Base-by-base conservation (phyloP, 2,113 vertebrate genomes). In the Myotis yumanensis region DNA sequence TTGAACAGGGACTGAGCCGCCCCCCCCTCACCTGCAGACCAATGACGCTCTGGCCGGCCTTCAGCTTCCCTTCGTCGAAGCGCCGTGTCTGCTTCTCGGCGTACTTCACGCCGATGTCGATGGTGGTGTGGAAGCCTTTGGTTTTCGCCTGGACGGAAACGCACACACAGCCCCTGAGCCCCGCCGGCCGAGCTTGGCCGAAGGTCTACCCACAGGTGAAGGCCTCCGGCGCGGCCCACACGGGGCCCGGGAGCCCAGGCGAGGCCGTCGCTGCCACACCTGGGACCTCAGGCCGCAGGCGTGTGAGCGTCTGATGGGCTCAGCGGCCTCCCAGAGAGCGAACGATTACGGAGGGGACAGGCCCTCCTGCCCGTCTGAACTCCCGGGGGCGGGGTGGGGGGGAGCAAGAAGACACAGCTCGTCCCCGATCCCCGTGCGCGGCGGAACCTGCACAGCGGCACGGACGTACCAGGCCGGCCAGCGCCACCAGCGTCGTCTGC, bases 1-100 rank as follows among this genome's bases (percentile, higher is more conserved):
- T 4, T 51, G 51, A 0, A 16, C 48, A 54, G 52, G 52, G 16
- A 54, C 12, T 16, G 51, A 9, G 40, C 28, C 87, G 12, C 4
- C 14, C 7, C 4, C 12, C 7, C 57, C 46, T 96, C 64, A 99
- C 99, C 99, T 99, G 99, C 81, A 99, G 98, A 86, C 99, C 99
- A 93, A 99, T 99, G 71, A 99, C 99, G 97, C 99, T 99, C 87
- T 99, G 99, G 86, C 99, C 99, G 80, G 99, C 99, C 97, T 99
- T 99, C 98, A 99, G 98, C 97, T 99, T 99, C 95, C 99, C 99
- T 7, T 99, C 98, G 89, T 99, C 99, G 96, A 99, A 99, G 96
- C 98, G 98, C 57, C 99, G 98, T 69, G 98, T 98, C 97, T 99
- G 99, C 97, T 99, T 99, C 97, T 99, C 99, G 95, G 99, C 99